A percentile compares a stretch with the other conserved stretches of the same genome.
Conservation (phyloP, 2,888 invertebrate species). For the Diploptera punctata region DNA sequence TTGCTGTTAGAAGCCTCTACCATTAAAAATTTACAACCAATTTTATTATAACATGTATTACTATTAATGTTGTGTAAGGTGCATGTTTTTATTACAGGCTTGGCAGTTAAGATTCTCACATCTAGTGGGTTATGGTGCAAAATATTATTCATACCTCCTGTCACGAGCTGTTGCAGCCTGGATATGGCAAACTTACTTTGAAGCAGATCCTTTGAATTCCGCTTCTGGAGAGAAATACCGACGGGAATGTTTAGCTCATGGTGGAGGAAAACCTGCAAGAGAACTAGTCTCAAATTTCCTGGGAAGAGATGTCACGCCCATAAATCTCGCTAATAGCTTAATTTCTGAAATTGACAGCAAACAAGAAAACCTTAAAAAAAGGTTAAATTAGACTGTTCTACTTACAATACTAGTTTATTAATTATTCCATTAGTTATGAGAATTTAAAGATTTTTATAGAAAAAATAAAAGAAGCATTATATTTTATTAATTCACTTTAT, state of each 20-base stretch:
- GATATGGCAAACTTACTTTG: conserved; percentile 91
- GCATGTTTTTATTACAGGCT: conserved; percentile 64
- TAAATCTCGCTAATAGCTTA: conserved; percentile 79
- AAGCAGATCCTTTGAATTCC: conserved; percentile 76
- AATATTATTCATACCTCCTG: conserved; percentile 97
- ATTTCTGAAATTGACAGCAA: conserved; percentile 68
- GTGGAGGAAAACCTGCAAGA: conserved; percentile 86
- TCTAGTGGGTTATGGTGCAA: conserved; percentile 97
- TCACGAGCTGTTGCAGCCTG: conserved; percentile 92
- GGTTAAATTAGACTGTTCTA: no score
- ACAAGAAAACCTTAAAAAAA: background rate
- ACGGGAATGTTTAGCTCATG: conserved; percentile 78
- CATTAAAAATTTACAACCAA: no score
- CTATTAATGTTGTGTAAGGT: no score
- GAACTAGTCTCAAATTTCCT: conserved; percentile 81
- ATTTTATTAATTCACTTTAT: no score
- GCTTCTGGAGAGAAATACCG: conserved; percentile 81
- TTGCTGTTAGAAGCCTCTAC: no score
- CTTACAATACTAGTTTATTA: no score
- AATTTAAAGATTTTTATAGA: no score
- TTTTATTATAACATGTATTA: no score
- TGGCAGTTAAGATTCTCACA: conserved; percentile 98
- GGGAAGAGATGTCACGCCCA: conserved; percentile 75
- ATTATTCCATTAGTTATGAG: no score
- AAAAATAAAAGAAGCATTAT: no score